Evolutionary conservation across 1,140 invertebrate species (phyloP), one percentile per base, ranked within the genome.

Genomic region (Hyles euphorbiae): DNA sequence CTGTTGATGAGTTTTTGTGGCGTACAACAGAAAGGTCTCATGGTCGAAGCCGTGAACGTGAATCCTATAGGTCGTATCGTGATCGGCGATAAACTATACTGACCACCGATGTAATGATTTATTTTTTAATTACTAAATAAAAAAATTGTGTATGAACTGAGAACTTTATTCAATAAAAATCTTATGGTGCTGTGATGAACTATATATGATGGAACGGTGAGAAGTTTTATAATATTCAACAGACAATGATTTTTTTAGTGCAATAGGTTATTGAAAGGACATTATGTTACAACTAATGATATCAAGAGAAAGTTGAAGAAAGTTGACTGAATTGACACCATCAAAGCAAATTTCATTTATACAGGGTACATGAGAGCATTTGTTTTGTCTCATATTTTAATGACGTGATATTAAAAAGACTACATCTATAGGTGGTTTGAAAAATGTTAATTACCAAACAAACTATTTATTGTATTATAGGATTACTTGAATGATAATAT

Each of bases 1-100:
- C 96, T 59, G 96, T 98, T 34, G 96, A 97, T 82, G 96, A 97
- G 78, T 97, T 97, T 81, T 89, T 97, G 49, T 95, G 96, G 92
- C 92, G 96, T 74, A 97, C 95, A 56, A 91, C 89, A 60, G 93
- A 93, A 61, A 84, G 92, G 50, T 90, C 90, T 50, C 89, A 89
- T 60, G 91, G 90, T 61, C 87, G 90, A 32, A 90, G 89, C 61
- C 83, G 91, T 46, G 88, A 90, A 43, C 90, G 92, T 57, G 90
- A 92, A 53, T 74, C 80, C 49, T 84, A 88, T 53, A 83, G 88
- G 60, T 86, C 84, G 46, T 90, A 90, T 67, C 81, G 88, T 66
- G 87, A 89, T 68, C 83, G 89, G 40, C 78, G 87, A 67, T 89
- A 78, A 76, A 70, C 57, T 56, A 61, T 67, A 65, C 68, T 71